Base-by-base conservation (phyloP, 2,797 vertebrate genomes). In the Paratrypauchen microcephalus region DNA sequence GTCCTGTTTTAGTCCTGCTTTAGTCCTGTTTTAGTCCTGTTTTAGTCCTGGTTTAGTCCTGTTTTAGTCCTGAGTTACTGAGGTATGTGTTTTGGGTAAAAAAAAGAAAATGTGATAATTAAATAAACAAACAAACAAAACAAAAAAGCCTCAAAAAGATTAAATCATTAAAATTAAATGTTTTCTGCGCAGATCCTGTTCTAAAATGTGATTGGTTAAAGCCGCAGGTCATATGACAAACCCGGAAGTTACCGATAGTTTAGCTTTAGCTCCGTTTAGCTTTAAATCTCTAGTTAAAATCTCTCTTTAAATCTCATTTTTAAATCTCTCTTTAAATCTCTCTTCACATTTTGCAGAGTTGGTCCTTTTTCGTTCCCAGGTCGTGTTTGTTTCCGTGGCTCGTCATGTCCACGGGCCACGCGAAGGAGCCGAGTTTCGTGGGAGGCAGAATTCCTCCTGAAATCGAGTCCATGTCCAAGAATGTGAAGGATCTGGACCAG, bases 401-500 rank as follows among this genome's bases (percentile, higher is more conserved):
- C 66, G 70, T 1, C 50, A 92, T 92, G 91, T 84, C 90, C 21
- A 54, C 76, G 0, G 78, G 73, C 26, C 83, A 83, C 2, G 39
- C 60, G 50, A 77, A 76, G 74, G 74, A 89, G 73, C 71, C 72
- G 32, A 91, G 92, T 63, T 95, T 95, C 58, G 21, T 90, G 23
- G 94, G 93, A 21, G 84, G 91, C 23, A 89, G 93, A 12, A 88
- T 93, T 60, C 94, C 95, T 0, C 65, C 88, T 13, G 94, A 96
- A 74, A 90, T 96, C 54, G 94, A 95, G 72, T 88, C 89, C 2
- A 87, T 96, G 94, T 92, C 89, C 2, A 93, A 86, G 71, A 90
- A 84, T 11, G 41, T 95, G 11, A 94, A 94, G 81, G 94, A 91
- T 63, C 72, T 94, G 75, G 90, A 92, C 80, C 94, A 93, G 73